Base-by-base conservation (phyloP, 2,797 vertebrate genomes). In the Chaunax sp. region DNA sequence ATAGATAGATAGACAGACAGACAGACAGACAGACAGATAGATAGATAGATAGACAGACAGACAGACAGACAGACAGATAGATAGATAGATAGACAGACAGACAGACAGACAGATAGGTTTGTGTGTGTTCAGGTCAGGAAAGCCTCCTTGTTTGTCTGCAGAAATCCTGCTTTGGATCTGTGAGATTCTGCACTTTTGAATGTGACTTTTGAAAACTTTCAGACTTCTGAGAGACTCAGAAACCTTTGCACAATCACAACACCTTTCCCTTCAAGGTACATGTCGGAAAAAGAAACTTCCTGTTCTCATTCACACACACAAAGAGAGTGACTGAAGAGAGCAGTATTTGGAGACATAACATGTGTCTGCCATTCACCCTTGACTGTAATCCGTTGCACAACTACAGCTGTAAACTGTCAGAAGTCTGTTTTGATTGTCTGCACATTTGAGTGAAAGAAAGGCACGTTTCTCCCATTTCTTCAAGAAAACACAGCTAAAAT, bases 401-500 rank as follows among this genome's bases (percentile, higher is more conserved):
- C 50, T 50, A 40, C 67, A 66, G 62, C 81, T 75, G 81, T 68
- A 78, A 83, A 74, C 69, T 75, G 78, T 89, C 77, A 87, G 67
- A 86, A 64, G 71, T 82, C 66, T 60, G 58, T 79, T 90, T 75
- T 82, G 72, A 90, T 82, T 78, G 70, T 80, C 72, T 84, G 61
- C 28, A 37, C 20, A 54, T 85, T 76, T 71, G 65, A 86, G 77
- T 23, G 22, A 22, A 19, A 30, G 69, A 56, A 84, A 65, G 40
- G 30, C 72, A 63, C 66, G 61, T 63, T 38, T 69, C 70, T 80
- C 47, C 33, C 41, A 52, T 82, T 65, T 64, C 76, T 77, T 78
- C 64, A 83, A 73, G 65, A 90, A 82, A 69, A 75, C 20, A 25
- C 2, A 4, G 25, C 87, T 90, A 91, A 92, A 94, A 91, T 90